Percentiles rank a stretch among this genome's conserved stretches.
These are phyloP conservation scores for Melanocharis versteri DNA, from an alignment of 2,113 vertebrate species.

Conservation along the genomic window DNA sequence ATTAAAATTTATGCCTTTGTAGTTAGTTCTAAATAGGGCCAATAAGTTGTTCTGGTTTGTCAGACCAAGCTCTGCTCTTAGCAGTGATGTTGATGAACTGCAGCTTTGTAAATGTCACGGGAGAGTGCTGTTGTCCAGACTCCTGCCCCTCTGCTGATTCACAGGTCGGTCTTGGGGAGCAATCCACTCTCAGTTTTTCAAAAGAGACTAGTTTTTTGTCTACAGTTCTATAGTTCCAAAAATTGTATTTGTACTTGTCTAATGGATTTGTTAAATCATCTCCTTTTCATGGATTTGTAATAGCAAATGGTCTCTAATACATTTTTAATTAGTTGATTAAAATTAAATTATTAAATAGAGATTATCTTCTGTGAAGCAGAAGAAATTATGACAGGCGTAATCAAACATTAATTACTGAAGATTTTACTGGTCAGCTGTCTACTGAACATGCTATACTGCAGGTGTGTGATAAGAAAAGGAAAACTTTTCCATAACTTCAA, in stretches of 20 bases:
- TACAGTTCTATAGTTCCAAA: constrained; percentile 14
- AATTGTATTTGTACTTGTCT: not conserved
- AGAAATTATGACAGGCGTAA: constrained; percentile 9
- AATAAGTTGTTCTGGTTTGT: constrained; percentile 13
- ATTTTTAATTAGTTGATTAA: constrained; percentile 16
- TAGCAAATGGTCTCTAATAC: not conserved
- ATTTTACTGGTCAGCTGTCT: constrained; percentile 12
- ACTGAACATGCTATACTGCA: not conserved
- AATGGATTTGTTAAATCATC: constrained; percentile 2
- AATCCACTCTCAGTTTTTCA: constrained; percentile 13
- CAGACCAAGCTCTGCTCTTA: constrained; percentile 30
- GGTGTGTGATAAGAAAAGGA: not conserved
- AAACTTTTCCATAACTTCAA: not conserved
- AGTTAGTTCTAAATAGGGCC: not conserved
- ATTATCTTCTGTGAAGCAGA: constrained; percentile 23
- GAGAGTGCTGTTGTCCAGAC: constrained; percentile 7
- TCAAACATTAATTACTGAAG: constrained; percentile 1
- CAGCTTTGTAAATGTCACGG: constrained; percentile 14
- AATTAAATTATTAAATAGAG: constrained; percentile 14
- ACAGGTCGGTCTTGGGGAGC: not conserved
- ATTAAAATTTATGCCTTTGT: not conserved
- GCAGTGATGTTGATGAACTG: constrained; percentile 22
- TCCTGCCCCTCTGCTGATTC: not conserved
- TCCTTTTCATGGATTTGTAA: not conserved
- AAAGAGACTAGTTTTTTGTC: not conserved